Conservation (phyloP, 1,140 invertebrate species). For the Heliconius congener region DNA sequence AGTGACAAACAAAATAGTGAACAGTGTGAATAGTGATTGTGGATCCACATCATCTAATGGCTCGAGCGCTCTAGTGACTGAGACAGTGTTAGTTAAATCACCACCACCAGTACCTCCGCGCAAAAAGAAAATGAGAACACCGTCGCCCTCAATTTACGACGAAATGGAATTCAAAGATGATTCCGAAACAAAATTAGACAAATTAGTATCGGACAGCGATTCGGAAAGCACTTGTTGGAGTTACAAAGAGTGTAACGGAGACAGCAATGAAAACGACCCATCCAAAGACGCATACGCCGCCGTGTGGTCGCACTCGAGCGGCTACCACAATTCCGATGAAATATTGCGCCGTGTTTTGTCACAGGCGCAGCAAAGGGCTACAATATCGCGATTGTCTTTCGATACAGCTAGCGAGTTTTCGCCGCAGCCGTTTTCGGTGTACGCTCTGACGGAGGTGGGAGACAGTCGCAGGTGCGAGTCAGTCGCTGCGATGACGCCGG, state of each 20-base stretch:
- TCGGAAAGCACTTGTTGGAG: constrained; percentile 75
- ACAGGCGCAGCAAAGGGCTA: constrained; percentile 64
- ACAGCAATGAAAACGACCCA: constrained; percentile 47
- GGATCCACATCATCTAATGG: constrained; percentile 54
- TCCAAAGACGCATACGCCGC: constrained; percentile 56
- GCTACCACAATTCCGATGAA: constrained; percentile 72
- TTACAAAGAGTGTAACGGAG: constrained; percentile 68
- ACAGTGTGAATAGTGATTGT: constrained; percentile 53
- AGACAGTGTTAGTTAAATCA: constrained; percentile 45
- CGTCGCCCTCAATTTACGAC: constrained; percentile 54
- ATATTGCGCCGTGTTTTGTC: constrained; percentile 63
- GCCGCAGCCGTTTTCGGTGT: constrained; percentile 60
- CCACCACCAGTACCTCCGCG: constrained; percentile 62
- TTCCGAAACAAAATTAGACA: not conserved
- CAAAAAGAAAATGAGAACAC: constrained; percentile 48
- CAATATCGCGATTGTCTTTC: constrained; percentile 65
- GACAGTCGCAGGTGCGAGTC: constrained; percentile 67
- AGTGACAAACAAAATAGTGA: constrained; percentile 47
- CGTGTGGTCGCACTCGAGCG: constrained; percentile 71
- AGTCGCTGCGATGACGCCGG: constrained; percentile 70
- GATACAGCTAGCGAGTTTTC: constrained; percentile 66
- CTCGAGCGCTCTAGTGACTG: constrained; percentile 60
- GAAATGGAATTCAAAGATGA: constrained; percentile 51
- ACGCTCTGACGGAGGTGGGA: constrained; percentile 69
- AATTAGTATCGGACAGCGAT: constrained; percentile 52